Evolutionary conservation across 2,888 invertebrate genomes (phyloP), one percentile per base, ranked within the genome.

Genomic region (Yponomeuta sedellus): DNA sequence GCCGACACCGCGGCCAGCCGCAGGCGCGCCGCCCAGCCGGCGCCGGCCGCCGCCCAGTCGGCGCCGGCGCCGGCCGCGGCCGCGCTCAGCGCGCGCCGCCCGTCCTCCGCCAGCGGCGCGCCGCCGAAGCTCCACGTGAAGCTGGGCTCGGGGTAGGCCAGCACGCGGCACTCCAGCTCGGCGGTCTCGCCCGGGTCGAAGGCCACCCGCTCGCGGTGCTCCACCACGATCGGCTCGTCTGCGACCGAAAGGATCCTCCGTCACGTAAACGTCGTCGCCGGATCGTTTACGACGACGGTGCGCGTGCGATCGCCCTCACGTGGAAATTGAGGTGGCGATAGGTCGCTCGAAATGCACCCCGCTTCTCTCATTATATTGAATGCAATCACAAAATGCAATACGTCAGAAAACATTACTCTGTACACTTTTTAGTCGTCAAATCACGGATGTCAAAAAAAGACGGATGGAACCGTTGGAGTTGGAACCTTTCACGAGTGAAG

Each of bases 71-170:
- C 81, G 97, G 97, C 77, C 97, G n/a, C n/a, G 96, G 0, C 96
- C 96, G 75, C 96, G 73, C 94, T 96, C 61, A 97, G 96, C 77
- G 96, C 95, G 81, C 97, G 97, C 77, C 97, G 96, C 0, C 96
- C 96, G 75, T 96, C 96, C 2, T 96, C 94, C 70, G 95, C 94
- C 59, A 97, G 82, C 0, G 96, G 94, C 0, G 95, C 94, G 0
- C 93, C 91, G 80, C 96, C 95, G 8, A 94, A 94, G 52, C 95
- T 96, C 98, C 98, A 98, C 76, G 97, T 97, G 84, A 98, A 97
- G 78, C 97, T 97, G 0, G 98, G 97, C 75, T 96, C 96, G 0
- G 98, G 98, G 83, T 97, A 98, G 0, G 98, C 97, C 78, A 97
- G 96, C 16, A 98, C 97, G 77, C 95, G 94, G 83, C 98, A 98